Conservation (phyloP, 2,113 vertebrate species). For the Rhabdornis inornatus region DNA sequence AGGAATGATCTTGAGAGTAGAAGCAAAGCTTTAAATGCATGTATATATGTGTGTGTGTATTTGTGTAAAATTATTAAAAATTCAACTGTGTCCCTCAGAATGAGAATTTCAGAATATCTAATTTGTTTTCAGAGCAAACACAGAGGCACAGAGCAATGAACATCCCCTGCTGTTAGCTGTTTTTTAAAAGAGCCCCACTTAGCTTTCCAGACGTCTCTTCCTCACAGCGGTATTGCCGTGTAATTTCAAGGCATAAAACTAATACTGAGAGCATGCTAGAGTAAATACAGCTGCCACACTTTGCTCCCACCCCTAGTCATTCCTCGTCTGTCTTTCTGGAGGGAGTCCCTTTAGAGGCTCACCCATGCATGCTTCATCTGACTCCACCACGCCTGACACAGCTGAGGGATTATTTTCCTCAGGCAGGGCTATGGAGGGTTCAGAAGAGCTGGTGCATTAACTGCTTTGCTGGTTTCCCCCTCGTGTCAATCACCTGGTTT, state of each 20-base stretch:
- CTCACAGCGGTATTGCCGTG: neutral
- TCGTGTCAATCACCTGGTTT: neutral
- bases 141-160: neutral
- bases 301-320: neutral
- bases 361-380: neutral
- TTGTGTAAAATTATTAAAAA: neutral
- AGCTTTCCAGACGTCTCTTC: neutral
- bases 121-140: conserved; percentile 16
- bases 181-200: neutral
- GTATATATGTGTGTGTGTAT: neutral
- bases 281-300: neutral
- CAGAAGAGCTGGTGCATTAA: neutral
- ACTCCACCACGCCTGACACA: neutral
- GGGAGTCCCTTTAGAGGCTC: neutral
- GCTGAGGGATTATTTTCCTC: neutral
- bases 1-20: neutral
- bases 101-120: neutral
- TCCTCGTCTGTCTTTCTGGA: neutral
- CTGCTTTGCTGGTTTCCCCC: neutral
- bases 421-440: neutral
- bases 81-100: neutral
- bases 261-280: neutral
- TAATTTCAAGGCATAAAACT: conserved; percentile 41
- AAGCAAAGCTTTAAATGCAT: neutral
- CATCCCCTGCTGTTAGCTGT: neutral